Base-by-base conservation (phyloP, 2,888 invertebrate species). In the Byasa hedistus region DNA sequence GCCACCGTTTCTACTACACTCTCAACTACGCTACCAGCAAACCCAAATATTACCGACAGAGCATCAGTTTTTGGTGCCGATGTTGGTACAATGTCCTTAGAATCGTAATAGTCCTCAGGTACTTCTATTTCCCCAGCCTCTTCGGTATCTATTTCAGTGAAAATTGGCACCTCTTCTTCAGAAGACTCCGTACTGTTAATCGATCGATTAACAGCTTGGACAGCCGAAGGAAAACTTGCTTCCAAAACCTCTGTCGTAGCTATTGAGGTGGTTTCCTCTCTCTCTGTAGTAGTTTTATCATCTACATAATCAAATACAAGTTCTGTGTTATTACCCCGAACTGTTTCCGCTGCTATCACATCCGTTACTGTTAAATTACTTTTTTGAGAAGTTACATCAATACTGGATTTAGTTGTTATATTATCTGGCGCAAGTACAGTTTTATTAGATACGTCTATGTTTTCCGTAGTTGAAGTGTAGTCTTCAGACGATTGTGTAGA, bases 21-120 rank as follows among this genome's bases (percentile, higher is more conserved):
- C 55, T 88, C 91, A 0, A 91, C 88, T 21, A 92, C 84, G 70
- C 90, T 91, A 1, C 91, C 91, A 39, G 92, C 92, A 10, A 92
- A 76, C 0, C 91, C 91, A 65, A 91, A 89, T 54, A 91, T 79
- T 0, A 91, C 85, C 61, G 91, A 89, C 21, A 91, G 69, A 3
- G 91, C 86, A 72, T 91, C 91, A 22, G 83, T 89, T 71, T 83
- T 89, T 0, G 90, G 90, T 19, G 86, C 82, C 44, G 86, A 80
- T 0, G 91, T 91, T 1, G 91, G 87, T 0, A 91, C 77, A 1
- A 87, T 76, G 68, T 91, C 91, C 76, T 89, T 91, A 5, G 82
- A 72, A 68, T 91, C 91, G 60, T 91, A 91, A 67, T 91, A 91
- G 78, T 91, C 91, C 72, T 91, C 91, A 19, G 91, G 87, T 0